Base-by-base conservation (phyloP, 1,140 invertebrate genomes). In the Chironomus tepperi region DNA sequence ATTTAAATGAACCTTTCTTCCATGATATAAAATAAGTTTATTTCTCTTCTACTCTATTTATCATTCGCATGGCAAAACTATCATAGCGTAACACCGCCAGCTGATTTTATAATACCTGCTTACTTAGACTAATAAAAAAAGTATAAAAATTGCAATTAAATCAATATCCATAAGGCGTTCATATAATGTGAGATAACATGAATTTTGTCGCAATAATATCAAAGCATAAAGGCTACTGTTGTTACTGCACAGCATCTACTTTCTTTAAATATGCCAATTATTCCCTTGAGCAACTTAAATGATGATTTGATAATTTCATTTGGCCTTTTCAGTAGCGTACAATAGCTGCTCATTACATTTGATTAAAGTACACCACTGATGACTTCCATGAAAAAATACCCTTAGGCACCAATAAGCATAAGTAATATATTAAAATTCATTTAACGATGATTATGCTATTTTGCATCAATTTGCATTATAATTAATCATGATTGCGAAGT, bases 101-200 rank as follows among this genome's bases (percentile, higher is more conserved):
- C n/a, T 34, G 24, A 34, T 34, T 34, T 34, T 2, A 34, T 34
- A 34, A 34, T 34, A 34, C 24, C 24, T 34, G 24, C 24, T 34
- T 34, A 34, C 24, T 34, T 34, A 5, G 24, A 2, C 24, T 5
- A 34, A 34, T 34, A 34, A 34, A 34, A 34, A 34, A 34, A 34
- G 24, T 15, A 57, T 57, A n/a, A 57, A n/a, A 57, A 57, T 57
- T 57, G 47, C 47, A 57, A 57, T 57, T n/a, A 57, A 57, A n/a
- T 57, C n/a, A 57, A 57, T 57, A 57, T 57, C 47, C 47, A 57
- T 57, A 15, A 47, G 43, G 43, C 43, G 43, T 47, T 9, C 15
- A 3, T 47, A 47, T 9, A 57, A 12, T 12, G 47, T 57, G 12
- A 57, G 47, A 57, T 57, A 57, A 57, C 47, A 57, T 57, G n/a